Conservation (phyloP, 2,113 vertebrate species). For the Channa maculata region DNA sequence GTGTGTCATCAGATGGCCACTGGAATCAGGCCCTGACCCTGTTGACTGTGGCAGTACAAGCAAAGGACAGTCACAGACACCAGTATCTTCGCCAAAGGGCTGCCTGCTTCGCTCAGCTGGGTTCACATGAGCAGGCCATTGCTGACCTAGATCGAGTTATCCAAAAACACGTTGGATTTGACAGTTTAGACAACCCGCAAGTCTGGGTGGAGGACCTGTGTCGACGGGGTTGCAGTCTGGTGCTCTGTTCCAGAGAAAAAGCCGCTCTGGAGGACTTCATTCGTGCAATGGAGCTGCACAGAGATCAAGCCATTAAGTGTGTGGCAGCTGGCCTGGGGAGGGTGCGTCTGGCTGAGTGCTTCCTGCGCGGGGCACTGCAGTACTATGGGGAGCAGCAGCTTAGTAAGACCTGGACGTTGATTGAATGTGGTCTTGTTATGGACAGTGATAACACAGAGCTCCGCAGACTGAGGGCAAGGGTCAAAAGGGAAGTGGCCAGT, state of each 20-base stretch:
- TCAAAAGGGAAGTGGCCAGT: slow-evolving; percentile 84
- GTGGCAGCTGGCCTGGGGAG: slow-evolving; percentile 79
- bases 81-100: slow-evolving; percentile 84
- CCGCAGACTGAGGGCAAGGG: slow-evolving; percentile 84
- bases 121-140: slow-evolving; percentile 79
- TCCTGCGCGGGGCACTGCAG: slow-evolving; percentile 80
- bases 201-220: slow-evolving; percentile 85
- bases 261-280: slow-evolving; percentile 85
- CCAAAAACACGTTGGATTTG: slow-evolving; percentile 49
- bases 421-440: slow-evolving; percentile 86
- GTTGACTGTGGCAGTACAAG: slow-evolving; percentile 85
- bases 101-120: slow-evolving; percentile 83
- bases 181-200: slow-evolving; percentile 46
- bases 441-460: slow-evolving; percentile 84
- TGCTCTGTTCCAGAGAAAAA: slow-evolving; percentile 80
- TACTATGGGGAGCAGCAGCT: slow-evolving; percentile 83
- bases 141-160: slow-evolving; percentile 87
- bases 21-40: slow-evolving; percentile 84
- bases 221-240: slow-evolving; percentile 82
- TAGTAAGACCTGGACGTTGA: slow-evolving; percentile 85
- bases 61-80: slow-evolving; percentile 58
- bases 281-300: slow-evolving; percentile 85
- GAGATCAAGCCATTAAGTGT: slow-evolving; percentile 76
- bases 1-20: slow-evolving; percentile 65
- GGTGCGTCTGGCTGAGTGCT: slow-evolving; percentile 71